A percentile compares a stretch with the other conserved stretches of the same genome.
Evolutionary conservation across 2,113 vertebrate genomes (phyloP).

Genomic region (Cavia porcellus): DNA sequence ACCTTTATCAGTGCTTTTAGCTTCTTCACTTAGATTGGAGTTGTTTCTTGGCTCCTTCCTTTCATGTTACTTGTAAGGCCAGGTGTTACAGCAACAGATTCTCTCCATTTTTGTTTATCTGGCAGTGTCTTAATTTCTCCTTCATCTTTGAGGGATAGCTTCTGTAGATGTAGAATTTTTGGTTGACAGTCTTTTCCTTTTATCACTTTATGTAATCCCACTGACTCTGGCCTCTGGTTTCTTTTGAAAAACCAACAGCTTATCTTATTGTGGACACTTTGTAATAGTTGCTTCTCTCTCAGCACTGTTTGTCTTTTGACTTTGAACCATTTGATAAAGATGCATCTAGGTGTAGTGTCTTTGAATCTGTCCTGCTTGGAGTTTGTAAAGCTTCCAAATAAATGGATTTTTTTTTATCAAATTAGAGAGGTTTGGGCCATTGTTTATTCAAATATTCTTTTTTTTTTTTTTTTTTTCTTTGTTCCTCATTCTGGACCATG

Average conservation of each 20-base stretch:
- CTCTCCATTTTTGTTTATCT: background rate
- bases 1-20: background rate
- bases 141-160: background rate
- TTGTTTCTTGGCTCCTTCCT: background rate
- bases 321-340: background rate
- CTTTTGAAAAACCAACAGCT: background rate
- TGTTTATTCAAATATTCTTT: background rate
- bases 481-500: too few relatives aligned
- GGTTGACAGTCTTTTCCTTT: background rate
- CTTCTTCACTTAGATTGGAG: background rate
- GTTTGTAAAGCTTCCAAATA: background rate
- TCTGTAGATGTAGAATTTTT: conserved; percentile 15
- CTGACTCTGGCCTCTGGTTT: background rate
- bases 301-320: background rate
- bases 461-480: background rate
- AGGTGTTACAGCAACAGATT: background rate
- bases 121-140: background rate
- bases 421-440: background rate
- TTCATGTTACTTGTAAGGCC: background rate
- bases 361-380: background rate
- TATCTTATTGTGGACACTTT: background rate
- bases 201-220: background rate
- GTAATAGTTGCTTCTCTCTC: background rate
- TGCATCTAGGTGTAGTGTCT: background rate
- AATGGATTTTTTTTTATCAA: background rate